phyloP scores from a whole-genome alignment of 2,888 invertebrate species.

The Siphonodentalium dalli region DNA sequence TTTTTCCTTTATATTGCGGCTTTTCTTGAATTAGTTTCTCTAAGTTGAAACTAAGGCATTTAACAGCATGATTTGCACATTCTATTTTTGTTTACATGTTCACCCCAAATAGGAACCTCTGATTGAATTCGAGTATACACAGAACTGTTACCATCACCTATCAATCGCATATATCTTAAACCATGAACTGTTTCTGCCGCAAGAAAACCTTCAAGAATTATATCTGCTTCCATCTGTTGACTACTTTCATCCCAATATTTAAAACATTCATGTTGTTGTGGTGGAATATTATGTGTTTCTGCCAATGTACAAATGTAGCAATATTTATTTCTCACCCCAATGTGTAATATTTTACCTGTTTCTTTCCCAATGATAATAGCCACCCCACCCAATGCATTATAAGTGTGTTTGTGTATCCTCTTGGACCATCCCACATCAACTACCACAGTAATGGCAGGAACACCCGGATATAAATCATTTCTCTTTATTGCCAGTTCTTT shows the following conservation, averaged over 20 bases:
- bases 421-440: slow-evolving; percentile 22
- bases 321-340: slow-evolving; percentile 18
- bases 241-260: slow-evolving; percentile 17
- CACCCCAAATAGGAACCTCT: no score
- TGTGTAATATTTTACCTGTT: slow-evolving; percentile 18
- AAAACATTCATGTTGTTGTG: slow-evolving; percentile 8
- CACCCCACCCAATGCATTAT: slow-evolving; percentile 19
- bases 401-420: slow-evolving; percentile 16
- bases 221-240: slow-evolving; percentile 12
- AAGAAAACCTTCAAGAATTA: slow-evolving; percentile 1
- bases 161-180: no score
- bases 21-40: no score
- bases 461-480: no score
- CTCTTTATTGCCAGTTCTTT: no score
- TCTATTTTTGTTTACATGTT: no score
- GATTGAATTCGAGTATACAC: no score
- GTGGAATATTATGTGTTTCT: neutral
- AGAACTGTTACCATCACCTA: no score
- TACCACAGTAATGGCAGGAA: slow-evolving; percentile 19
- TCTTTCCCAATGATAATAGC: slow-evolving; percentile 18
- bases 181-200: neutral
- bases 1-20: no score
- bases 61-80: no score
- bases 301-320: slow-evolving; percentile 12
- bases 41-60: no score